Conservation (phyloP, 2,113 vertebrate genomes). For the Ceyx melanurus region DNA sequence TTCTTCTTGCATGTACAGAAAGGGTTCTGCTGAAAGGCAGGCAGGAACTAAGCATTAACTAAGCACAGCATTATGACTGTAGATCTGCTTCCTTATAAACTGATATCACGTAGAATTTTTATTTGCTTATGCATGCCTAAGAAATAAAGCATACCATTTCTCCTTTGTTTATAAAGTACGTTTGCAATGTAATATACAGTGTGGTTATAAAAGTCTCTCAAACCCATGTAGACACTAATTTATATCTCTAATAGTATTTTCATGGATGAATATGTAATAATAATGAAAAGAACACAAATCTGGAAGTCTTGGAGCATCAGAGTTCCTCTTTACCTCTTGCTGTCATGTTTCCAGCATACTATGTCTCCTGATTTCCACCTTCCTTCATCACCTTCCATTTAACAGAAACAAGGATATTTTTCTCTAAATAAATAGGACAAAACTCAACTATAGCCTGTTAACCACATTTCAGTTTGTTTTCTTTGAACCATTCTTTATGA, state of each 20-base stretch:
- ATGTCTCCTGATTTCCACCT: neutral
- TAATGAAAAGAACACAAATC: accelerated
- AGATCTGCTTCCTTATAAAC: neutral
- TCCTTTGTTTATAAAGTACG: neutral
- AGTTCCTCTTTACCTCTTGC: neutral
- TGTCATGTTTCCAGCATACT: neutral
- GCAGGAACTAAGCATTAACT: neutral
- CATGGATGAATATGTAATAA: neutral
- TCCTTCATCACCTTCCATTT: neutral
- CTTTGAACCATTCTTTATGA: neutral
- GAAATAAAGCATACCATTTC: neutral
- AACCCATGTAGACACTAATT: neutral
- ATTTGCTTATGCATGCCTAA: neutral
- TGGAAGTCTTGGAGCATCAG: neutral
- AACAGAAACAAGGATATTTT: neutral
- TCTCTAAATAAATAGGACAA: neutral
- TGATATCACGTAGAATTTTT: neutral
- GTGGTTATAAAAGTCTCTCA: neutral
- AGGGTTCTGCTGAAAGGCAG: neutral
- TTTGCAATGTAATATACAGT: neutral
- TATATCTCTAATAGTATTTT: neutral
- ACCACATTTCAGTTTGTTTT: neutral
- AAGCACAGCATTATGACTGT: neutral
- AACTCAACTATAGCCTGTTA: neutral
- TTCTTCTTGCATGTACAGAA: neutral